These are phyloP conservation scores for Platycheirus albimanus DNA, from an alignment of 2,888 invertebrate genomes.

Conservation along the genomic window DNA sequence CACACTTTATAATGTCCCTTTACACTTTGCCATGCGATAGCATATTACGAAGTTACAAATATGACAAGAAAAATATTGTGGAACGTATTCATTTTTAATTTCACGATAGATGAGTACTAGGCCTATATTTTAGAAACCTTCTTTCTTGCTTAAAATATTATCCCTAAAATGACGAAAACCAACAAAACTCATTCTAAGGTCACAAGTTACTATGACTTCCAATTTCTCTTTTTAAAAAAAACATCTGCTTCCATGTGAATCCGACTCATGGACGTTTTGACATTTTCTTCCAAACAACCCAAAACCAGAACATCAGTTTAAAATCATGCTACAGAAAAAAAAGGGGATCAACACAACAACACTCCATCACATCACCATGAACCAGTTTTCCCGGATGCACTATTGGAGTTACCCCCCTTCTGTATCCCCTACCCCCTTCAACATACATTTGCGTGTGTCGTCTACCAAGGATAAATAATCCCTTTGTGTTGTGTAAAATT, in stretches of 20 bases:
- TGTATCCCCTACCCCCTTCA: constrained; percentile 24
- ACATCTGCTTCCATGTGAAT: not conserved
- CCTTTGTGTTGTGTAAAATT: constrained; percentile 56
- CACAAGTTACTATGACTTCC: too few species aligned
- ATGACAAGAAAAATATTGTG: too few species aligned
- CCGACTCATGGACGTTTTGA: constrained; percentile 41
- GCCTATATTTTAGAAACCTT: too few species aligned
- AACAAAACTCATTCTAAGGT: too few species aligned
- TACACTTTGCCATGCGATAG: too few species aligned
- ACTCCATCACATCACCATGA: constrained; percentile 53
- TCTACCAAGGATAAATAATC: constrained; percentile 51
- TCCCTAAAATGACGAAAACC: too few species aligned
- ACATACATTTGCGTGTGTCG: constrained; percentile 24
- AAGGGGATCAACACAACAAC: constrained; percentile 45
- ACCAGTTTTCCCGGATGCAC: constrained; percentile 73
- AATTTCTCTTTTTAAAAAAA: too few species aligned
- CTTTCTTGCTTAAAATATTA: too few species aligned
- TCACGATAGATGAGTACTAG: too few species aligned
- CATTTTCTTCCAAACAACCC: constrained; percentile 42
- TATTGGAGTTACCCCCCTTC: constrained; percentile 19
- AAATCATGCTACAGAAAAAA: constrained; percentile 31
- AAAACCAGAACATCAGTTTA: not conserved
- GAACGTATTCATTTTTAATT: too few species aligned
- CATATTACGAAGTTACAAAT: too few species aligned
- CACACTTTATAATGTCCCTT: too few species aligned